A percentile compares a stretch with the other conserved stretches of the same genome.
Evolutionary conservation across 92 coral and sea anemone species (phyloP).

Genomic region (Virgularia gustaviana): DNA sequence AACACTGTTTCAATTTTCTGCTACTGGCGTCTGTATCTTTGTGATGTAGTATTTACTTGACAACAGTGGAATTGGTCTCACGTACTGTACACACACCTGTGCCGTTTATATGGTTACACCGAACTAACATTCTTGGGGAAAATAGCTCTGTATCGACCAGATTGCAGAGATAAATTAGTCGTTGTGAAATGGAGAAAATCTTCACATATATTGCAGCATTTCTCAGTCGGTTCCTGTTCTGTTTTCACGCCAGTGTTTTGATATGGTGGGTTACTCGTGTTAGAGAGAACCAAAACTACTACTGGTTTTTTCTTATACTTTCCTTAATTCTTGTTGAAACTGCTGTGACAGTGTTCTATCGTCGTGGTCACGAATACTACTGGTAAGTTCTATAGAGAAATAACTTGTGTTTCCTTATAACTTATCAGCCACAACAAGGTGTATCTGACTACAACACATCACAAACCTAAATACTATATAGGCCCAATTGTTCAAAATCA

Average conservation of each 20-base stretch:
- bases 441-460: too few relatives aligned
- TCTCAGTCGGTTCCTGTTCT: conserved; percentile 74
- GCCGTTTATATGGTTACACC: too few relatives aligned
- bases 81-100: too few relatives aligned
- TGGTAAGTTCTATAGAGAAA: conserved; percentile 89
- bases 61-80: neutral
- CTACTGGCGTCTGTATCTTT: too few relatives aligned
- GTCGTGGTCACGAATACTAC: conserved; percentile 81
- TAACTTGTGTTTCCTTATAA: too few relatives aligned
- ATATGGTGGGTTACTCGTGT: conserved; percentile 82
- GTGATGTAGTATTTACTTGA: neutral
- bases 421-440: too few relatives aligned
- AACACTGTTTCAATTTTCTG: too few relatives aligned
- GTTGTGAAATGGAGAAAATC: conserved; percentile 64
- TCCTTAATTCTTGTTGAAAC: conserved; percentile 74
- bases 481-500: too few relatives aligned
- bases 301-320: conserved; percentile 63
- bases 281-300: conserved; percentile 55
- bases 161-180: neutral
- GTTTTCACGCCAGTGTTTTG: conserved; percentile 72
- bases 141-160: neutral
- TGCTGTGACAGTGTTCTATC: conserved; percentile 67
- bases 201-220: conserved; percentile 83
- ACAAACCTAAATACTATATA: too few relatives aligned
- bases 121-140: too few relatives aligned